Conservation (phyloP, 2,113 vertebrate genomes). For the Rhinolophus sinicus region DNA sequence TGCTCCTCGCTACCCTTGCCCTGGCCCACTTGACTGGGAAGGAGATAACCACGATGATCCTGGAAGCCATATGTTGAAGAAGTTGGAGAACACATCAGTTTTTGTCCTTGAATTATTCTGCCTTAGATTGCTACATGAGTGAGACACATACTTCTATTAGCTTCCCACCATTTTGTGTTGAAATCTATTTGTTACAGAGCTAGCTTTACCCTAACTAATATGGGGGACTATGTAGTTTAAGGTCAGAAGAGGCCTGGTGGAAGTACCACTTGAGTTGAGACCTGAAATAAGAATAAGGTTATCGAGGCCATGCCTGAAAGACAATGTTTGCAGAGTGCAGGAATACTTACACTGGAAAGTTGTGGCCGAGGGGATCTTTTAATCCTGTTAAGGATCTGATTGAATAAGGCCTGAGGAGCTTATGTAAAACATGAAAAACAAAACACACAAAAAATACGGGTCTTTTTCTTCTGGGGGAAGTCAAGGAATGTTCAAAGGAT, state of each 20-base stretch:
- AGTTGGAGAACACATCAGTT: neutral
- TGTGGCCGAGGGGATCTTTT: neutral
- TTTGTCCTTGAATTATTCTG: neutral
- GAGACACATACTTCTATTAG: neutral
- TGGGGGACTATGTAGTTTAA: neutral
- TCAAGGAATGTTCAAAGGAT: neutral
- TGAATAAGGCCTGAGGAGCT: neutral
- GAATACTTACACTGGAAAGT: neutral
- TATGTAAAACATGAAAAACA: neutral
- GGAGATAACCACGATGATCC: neutral
- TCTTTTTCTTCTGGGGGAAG: neutral
- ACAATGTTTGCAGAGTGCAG: neutral
- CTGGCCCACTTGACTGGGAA: neutral
- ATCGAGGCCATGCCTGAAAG: neutral
- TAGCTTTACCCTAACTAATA: neutral
- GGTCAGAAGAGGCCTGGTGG: neutral
- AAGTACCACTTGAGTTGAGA: neutral
- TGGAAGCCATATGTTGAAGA: neutral
- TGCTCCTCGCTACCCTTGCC: neutral
- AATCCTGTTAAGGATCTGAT: neutral
- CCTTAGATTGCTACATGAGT: neutral
- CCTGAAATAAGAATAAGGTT: neutral
- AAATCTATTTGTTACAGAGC: neutral
- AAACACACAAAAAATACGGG: neutral
- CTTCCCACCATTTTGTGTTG: neutral